Base-by-base conservation (phyloP, 1,140 invertebrate species). In the Macrobrachium rosenbergii region DNA sequence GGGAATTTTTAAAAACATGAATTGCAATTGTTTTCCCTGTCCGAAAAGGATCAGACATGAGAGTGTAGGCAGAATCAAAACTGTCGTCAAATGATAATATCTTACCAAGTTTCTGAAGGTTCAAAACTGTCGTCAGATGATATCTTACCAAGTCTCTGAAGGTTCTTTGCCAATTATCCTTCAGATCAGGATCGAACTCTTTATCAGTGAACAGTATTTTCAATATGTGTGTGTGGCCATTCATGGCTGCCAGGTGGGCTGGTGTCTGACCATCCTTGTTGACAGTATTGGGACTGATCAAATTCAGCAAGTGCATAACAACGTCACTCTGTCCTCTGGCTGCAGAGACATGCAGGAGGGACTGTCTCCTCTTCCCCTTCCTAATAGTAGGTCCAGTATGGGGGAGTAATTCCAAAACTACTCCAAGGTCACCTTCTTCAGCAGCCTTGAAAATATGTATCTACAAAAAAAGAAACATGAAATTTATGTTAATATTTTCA, bases 251-350 rank as follows among this genome's bases (percentile, higher is more conserved):
- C 85, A 87, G 43, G 43, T 87, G 85, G 21, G 69, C 85, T 52
- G 78, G 78, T 16, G 85, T 87, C 28, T 62, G 67, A n/a, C 85
- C 85, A 0, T 80, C 85, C 78, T 82, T 82, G 72, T 82, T 81
- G 11, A 81, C 79, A 8, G 81, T 21, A 52, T 82, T 87, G 78
- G 85, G 85, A 52, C 78, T 87, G 17, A 87, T 80, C 19, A 76
- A 16, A 60, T 87, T 80, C 43, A 82, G 78, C 23, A 87, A 64
- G 52, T 72, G 76, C 62, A 73, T 43, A 43, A 87, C 78, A 52
- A 87, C 72, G 5, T 87, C 67, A 45, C 69, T 28, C 59, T 87
- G 78, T 37, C 69, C 62, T 67, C 63, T 60, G 14, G 58, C 23
- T 23, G 72, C 78, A 64, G 85, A 78, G 7, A 23, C 37, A 23